Evolutionary conservation across 2,113 vertebrate genomes (phyloP).

Genomic region (rat (Rattus norvegicus)): DNA sequence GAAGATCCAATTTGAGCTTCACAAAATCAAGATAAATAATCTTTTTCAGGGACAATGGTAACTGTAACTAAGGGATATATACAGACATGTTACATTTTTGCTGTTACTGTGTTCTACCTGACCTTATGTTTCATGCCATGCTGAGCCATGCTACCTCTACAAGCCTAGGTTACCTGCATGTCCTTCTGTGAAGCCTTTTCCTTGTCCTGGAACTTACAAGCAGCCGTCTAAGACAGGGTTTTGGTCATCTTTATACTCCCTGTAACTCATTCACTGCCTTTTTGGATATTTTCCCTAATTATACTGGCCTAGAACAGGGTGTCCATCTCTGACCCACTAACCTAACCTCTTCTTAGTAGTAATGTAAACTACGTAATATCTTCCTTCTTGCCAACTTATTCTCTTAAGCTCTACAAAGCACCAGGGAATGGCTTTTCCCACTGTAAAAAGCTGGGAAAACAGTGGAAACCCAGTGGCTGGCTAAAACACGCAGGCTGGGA

Average conservation of each 20-base stretch:
- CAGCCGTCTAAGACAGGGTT: fast-evolving
- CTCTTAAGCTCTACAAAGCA: neutral
- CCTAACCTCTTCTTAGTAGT: neutral
- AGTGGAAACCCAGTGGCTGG: neutral
- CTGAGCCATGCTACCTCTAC: neutral
- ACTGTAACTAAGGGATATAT: neutral
- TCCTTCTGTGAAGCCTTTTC: fast-evolving
- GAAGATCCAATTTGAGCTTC: neutral
- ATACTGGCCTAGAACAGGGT: neutral
- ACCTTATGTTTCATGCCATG: neutral
- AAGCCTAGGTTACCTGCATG: neutral
- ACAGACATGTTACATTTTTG: neutral
- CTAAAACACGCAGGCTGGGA: neutral
- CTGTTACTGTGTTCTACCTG: neutral
- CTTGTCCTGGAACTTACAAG: neutral
- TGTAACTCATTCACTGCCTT: neutral
- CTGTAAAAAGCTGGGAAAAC: neutral
- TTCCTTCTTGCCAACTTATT: neutral
- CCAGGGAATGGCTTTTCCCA: neutral
- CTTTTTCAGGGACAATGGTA: neutral
- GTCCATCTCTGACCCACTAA: neutral
- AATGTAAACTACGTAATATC: neutral
- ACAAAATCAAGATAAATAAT: neutral
- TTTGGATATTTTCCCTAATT: neutral
- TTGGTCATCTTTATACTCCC: neutral